A percentile compares a stretch with the other conserved stretches of the same genome.
These are phyloP conservation scores for Clytia hemisphaerica DNA, from an alignment of 30 jellyfish, hydroid and myxozoan species.

Conservation along the genomic window DNA sequence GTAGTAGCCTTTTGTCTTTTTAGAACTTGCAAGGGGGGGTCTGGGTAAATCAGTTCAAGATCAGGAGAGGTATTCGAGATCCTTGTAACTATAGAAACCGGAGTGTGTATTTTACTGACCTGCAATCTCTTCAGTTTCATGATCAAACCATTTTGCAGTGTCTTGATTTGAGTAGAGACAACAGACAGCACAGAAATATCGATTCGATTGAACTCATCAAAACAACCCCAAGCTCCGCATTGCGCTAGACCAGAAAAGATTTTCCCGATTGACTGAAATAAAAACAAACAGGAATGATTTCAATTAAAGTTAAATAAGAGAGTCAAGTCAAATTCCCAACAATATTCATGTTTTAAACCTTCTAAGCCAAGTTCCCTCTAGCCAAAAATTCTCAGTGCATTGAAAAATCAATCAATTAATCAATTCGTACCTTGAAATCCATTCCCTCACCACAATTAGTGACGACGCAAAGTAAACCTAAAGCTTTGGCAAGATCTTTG, in stretches of 20 bases:
- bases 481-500: slow-evolving; percentile 96
- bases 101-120: no score
- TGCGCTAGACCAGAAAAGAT: slow-evolving; percentile 98
- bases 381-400: neutral
- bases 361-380: neutral
- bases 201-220: slow-evolving; percentile 96
- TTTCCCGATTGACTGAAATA: slow-evolving; percentile 92
- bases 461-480: slow-evolving; percentile 90
- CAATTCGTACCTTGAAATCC: slow-evolving; percentile 91
- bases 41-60: no score
- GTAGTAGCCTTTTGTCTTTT: neutral
- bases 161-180: slow-evolving; percentile 94
- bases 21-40: no score
- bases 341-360: neutral
- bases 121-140: slow-evolving; percentile 76
- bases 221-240: slow-evolving; percentile 99
- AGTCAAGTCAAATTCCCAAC: neutral
- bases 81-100: no score
- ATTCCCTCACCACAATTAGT: slow-evolving; percentile 98
- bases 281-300: no score
- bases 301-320: neutral
- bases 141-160: slow-evolving; percentile 86
- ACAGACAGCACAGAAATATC: slow-evolving; percentile 96
- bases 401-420: neutral
- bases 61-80: no score